Base-by-base conservation (phyloP, 2,797 vertebrate genomes). In the Enteromius mattozi region DNA sequence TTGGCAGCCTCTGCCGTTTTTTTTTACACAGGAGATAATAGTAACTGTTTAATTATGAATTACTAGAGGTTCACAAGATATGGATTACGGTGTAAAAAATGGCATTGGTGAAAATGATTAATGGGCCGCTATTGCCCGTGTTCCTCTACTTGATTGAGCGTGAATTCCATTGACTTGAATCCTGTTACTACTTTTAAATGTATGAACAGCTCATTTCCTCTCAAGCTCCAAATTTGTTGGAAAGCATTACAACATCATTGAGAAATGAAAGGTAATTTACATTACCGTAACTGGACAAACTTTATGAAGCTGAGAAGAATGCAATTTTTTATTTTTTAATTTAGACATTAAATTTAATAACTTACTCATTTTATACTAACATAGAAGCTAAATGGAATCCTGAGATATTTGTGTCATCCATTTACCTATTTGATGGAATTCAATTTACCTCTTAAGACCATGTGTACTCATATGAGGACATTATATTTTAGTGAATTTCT, bases 1-100 rank as follows among this genome's bases (percentile, higher is more conserved):
- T 79, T 78, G 75, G 76, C 69, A 82, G 83, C 65, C 83, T 78
- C 80, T 77, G 51, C 54, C n/a, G 47, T 19, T n/a, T 56, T 76
- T 84, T 86, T 66, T 40, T 59, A 81, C 85, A 84, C 63, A 21
- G 37, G 63, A 69, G 84, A 86, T 83, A 84, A 78, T 78, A 61
- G 69, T 68, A 82, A 76, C 86, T 65, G 37, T 85, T 86, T 87
- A 88, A 88, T 88, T 88, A 88, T 87, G 78, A 87, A 88, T 81
- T 84, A 82, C 65, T 87, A 80, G 74, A 79, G 84, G 85, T 87
- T 87, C 84, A 82, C 80, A 49, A 42, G 74, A 84, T 84, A 87
- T 86, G 69, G 81, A 84, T 83, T 86, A 86, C 14, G 1, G 74
- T 27, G 69, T 70, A 78, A 78, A 76, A 81, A 40, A 76, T 65